Percentiles rank a stretch among this genome's conserved stretches.
phyloP scores from a whole-genome alignment of 2,113 vertebrate genomes.

The Anolis carolinensis region DNA sequence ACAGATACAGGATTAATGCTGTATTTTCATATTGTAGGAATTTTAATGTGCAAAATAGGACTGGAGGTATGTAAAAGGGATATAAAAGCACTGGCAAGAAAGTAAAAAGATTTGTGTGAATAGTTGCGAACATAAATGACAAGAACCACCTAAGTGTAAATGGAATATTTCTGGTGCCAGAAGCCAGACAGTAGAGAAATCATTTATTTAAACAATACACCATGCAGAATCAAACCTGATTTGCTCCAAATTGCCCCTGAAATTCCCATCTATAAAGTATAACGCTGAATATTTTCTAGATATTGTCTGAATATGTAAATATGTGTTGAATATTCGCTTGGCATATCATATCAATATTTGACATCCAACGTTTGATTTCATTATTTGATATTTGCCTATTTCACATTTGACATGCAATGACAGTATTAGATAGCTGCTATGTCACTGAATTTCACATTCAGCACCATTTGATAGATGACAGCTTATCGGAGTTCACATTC shows the following conservation, averaged over 20 bases:
- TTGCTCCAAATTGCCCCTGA: neutral
- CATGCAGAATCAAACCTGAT: neutral
- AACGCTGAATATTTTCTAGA: neutral
- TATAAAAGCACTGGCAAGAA: neutral
- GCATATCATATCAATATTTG: neutral
- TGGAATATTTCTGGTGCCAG: neutral
- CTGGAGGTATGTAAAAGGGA: neutral
- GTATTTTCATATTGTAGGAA: neutral
- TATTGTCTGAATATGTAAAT: neutral
- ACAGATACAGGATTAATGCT: too few relatives aligned
- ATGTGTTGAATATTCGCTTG: neutral
- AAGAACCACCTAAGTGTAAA: neutral
- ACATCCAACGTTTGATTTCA: neutral
- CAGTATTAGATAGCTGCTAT: slow-evolving; percentile 2
- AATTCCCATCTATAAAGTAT: neutral
- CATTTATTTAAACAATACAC: neutral
- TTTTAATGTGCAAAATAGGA: neutral
- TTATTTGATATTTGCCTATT: slow-evolving; percentile 8
- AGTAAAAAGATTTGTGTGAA: neutral
- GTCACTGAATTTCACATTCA: neutral
- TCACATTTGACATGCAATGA: slow-evolving; percentile 7
- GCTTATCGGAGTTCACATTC: neutral
- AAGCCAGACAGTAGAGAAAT: neutral
- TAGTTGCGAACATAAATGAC: neutral
- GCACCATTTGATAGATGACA: slow-evolving; percentile 7